A percentile compares a stretch with the other conserved stretches of the same genome.
Evolutionary conservation across 2,113 vertebrate species (phyloP).

Genomic region (Myanophis thanlyinensis): DNA sequence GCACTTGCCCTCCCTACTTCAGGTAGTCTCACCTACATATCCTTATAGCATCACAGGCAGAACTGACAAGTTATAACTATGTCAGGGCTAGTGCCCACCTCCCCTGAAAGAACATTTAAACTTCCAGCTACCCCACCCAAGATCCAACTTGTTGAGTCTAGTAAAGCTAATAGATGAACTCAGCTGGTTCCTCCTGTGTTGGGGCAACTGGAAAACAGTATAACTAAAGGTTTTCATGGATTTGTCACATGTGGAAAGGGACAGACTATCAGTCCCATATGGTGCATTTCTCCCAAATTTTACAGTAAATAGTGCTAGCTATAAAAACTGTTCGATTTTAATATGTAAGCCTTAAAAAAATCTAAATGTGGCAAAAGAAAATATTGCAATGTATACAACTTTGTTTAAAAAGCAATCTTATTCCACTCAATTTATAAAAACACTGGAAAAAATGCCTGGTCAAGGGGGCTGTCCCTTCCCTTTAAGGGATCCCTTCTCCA

Average conservation of each 20-base stretch:
- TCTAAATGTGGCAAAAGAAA: neutral
- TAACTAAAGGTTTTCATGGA: neutral
- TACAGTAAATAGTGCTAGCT: neutral
- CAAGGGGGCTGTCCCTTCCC: neutral
- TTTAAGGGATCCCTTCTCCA: neutral
- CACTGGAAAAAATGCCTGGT: neutral
- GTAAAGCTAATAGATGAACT: neutral
- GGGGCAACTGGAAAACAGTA: neutral
- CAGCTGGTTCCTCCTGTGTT: neutral
- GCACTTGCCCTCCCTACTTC: neutral
- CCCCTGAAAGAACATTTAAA: neutral
- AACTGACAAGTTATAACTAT: neutral
- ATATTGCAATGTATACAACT: neutral
- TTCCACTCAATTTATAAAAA: neutral
- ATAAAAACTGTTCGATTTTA: neutral
- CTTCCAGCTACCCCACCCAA: neutral
- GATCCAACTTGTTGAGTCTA: neutral
- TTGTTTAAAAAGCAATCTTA: neutral
- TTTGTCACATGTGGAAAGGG: neutral
- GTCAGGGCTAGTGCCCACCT: neutral
- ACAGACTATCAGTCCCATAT: neutral
- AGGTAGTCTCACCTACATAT: neutral
- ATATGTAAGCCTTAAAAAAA: neutral
- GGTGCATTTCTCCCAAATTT: neutral
- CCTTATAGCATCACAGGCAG: neutral